Evolutionary conservation across 1,140 invertebrate species (phyloP).

Genomic region (Cherax destructor): DNA sequence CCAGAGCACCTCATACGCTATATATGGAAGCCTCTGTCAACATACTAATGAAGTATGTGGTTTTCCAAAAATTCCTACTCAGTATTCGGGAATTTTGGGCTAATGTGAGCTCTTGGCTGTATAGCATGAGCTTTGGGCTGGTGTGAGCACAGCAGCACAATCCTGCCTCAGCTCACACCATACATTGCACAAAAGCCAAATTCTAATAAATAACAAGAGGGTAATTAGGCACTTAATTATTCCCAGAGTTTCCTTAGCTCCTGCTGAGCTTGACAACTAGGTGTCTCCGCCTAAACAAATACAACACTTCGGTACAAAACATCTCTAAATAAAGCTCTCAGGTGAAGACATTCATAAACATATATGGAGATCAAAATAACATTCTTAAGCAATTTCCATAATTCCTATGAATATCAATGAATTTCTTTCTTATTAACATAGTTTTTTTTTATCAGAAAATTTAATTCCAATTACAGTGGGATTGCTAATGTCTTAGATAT

Average conservation of each 20-base stretch:
- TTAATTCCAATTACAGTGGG: neutral
- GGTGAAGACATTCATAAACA: neutral
- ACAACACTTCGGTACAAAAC: neutral
- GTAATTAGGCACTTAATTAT: neutral
- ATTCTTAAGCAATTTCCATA: neutral
- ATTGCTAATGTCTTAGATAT: neutral
- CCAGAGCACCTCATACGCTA: neutral
- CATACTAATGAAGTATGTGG: neutral
- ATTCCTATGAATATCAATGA: neutral
- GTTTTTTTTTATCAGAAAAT: neutral
- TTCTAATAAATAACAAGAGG: neutral
- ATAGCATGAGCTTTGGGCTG: too few species aligned
- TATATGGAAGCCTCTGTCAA: slow-evolving; percentile 7
- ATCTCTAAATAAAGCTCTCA: neutral
- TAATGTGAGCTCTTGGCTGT: too few species aligned
- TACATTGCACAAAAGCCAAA: too few species aligned
- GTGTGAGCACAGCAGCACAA: too few species aligned
- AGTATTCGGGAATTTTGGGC: neutral
- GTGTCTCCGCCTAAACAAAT: neutral
- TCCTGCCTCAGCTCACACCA: too few species aligned
- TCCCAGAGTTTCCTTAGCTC: too few species aligned
- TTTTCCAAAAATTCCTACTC: neutral
- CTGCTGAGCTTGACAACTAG: neutral
- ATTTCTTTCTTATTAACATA: neutral
- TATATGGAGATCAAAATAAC: neutral